Conservation (phyloP, 2,797 vertebrate species). For the Scarus forsteni region DNA sequence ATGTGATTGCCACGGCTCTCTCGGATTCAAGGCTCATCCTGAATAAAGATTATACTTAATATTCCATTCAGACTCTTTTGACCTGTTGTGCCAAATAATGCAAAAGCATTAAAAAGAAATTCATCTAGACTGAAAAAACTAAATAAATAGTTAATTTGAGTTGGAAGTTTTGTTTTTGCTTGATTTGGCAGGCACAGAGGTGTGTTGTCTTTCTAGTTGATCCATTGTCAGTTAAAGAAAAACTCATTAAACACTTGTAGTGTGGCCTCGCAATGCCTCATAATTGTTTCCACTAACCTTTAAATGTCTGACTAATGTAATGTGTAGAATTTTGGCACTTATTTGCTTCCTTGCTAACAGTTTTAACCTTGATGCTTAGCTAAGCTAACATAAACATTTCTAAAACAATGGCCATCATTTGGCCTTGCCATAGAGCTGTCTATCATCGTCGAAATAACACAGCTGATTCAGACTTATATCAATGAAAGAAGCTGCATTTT, state of each 20-base stretch:
- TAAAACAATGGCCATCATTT: background rate
- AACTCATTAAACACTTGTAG: conserved; percentile 16
- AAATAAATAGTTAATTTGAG: conserved; percentile 34
- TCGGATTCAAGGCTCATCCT: conserved; percentile 51
- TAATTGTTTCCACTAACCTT: background rate
- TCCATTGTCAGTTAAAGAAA: conserved; percentile 12
- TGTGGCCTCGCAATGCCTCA: background rate
- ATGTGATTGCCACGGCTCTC: conserved; percentile 70
- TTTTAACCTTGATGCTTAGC: background rate
- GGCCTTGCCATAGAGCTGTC: background rate
- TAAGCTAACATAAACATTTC: background rate
- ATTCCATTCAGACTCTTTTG: conserved; percentile 59
- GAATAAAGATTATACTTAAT: conserved; percentile 69
- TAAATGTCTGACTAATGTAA: background rate
- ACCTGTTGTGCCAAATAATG: conserved; percentile 57
- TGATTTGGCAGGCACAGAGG: conserved; percentile 9
- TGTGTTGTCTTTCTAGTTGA: conserved; percentile 7
- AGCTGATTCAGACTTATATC: no score
- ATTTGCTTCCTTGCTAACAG: background rate
- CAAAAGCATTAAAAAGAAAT: conserved; percentile 20
- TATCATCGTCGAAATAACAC: no score
- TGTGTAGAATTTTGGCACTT: background rate
- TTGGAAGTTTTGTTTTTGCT: background rate
- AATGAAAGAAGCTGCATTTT: no score
- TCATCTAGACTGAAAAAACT: conserved; percentile 24